A percentile compares a stretch with the other conserved stretches of the same genome.
These are phyloP conservation scores for Endotricha flammealis DNA, from an alignment of 2,888 invertebrate species.

Conservation along the genomic window DNA sequence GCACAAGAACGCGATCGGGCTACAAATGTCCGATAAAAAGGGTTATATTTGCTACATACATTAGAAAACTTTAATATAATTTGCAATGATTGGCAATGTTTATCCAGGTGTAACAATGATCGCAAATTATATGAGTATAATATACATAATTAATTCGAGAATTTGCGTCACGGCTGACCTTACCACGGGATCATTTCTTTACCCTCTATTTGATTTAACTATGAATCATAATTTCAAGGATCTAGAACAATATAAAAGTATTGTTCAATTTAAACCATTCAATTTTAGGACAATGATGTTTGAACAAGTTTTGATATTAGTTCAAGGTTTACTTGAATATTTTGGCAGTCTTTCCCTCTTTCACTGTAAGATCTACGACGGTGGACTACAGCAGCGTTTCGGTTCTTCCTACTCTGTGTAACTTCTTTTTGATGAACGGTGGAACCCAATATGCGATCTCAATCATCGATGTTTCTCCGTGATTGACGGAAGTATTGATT, in stretches of 20 bases:
- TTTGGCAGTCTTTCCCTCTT: no score
- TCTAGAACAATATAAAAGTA: slow-evolving; percentile 3
- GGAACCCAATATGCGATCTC: no score
- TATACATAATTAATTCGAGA: slow-evolving; percentile 16
- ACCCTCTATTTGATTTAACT: slow-evolving; percentile 14
- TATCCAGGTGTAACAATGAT: background rate
- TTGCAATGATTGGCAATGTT: background rate
- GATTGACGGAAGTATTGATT: no score
- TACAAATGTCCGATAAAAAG: no score
- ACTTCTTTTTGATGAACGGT: no score
- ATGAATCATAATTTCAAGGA: slow-evolving; percentile 11
- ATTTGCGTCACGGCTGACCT: slow-evolving; percentile 22
- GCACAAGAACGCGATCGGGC: no score
- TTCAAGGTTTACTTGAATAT: slow-evolving; percentile 2
- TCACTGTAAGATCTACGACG: no score
- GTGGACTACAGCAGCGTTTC: no score
- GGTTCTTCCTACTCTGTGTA: no score
- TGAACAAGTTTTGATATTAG: slow-evolving; percentile 3
- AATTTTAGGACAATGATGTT: slow-evolving; percentile 6
- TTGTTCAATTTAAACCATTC: slow-evolving; percentile 8
- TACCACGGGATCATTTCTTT: slow-evolving; percentile 13
- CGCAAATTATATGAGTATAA: background rate
- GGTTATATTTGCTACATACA: no score
- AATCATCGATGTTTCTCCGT: no score
- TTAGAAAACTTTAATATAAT: no score